A percentile compares a stretch with the other conserved stretches of the same genome.
These are phyloP conservation scores for Mesaphorura yosii DNA, from an alignment of 1,140 invertebrate genomes.

Conservation along the genomic window DNA sequence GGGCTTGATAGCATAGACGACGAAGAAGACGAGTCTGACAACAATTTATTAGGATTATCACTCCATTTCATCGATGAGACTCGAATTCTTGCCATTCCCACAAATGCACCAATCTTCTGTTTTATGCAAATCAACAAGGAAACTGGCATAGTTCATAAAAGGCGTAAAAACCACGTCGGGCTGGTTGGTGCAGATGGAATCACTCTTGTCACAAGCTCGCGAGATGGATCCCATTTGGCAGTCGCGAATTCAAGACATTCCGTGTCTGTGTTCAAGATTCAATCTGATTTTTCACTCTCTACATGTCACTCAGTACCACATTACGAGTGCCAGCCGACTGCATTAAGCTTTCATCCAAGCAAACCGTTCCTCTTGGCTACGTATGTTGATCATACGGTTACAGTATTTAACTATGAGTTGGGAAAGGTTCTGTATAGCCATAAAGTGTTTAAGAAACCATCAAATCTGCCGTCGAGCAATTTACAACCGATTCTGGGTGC, in stretches of 20 bases:
- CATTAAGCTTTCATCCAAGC: slow-evolving; percentile 17
- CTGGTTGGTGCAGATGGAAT: not conserved
- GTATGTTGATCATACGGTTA: slow-evolving; percentile 18
- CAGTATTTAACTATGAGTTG: slow-evolving; percentile 16
- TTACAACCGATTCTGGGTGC: slow-evolving; percentile 22
- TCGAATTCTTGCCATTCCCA: slow-evolving; percentile 8
- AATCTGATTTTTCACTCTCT: not conserved
- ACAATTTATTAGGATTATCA: not conserved
- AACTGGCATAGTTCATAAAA: not conserved
- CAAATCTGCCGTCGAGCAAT: too few species aligned
- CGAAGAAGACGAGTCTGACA: not conserved
- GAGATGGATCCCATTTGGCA: not conserved
- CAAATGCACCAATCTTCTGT: slow-evolving; percentile 5
- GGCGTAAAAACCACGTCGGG: not conserved
- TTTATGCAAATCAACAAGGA: slow-evolving; percentile 1
- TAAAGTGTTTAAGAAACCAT: slow-evolving; percentile 4
- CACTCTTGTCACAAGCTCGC: slow-evolving; percentile 4
- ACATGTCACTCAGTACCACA: slow-evolving; percentile 1
- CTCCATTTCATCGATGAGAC: slow-evolving; percentile 11
- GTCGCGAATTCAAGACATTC: not conserved
- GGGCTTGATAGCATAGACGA: not conserved
- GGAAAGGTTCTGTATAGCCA: slow-evolving; percentile 8
- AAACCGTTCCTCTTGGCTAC: slow-evolving; percentile 15
- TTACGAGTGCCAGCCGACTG: slow-evolving; percentile 7
- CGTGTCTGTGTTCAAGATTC: not conserved